Conservation (phyloP, 2,888 invertebrate genomes). For the Ophion ventricosus region DNA sequence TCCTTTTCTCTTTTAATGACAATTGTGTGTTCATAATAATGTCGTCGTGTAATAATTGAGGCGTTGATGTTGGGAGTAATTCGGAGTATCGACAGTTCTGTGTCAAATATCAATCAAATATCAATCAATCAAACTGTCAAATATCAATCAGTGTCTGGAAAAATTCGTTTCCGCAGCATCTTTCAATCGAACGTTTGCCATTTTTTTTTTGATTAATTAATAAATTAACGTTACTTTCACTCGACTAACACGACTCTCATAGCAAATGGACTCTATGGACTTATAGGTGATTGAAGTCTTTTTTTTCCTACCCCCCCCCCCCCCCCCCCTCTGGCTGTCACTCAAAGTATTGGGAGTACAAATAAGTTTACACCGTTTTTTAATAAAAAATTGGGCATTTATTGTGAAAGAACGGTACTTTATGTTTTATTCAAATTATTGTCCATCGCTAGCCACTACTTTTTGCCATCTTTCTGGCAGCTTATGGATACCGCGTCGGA, state of each 20-base stretch:
- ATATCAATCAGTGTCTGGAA: neutral
- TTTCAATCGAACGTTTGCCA: conserved; percentile 47
- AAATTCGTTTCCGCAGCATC: neutral
- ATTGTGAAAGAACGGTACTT: no score
- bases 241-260: conserved; percentile 69
- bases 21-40: no score
- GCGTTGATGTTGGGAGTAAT: neutral
- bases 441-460: no score
- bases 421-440: no score
- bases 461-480: no score
- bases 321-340: neutral
- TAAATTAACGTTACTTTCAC: conserved; percentile 62
- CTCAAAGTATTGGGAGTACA: neutral
- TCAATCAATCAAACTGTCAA: no score
- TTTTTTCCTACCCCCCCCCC: neutral
- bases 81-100: neutral
- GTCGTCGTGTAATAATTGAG: no score
- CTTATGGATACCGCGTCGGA: no score
- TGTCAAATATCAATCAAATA: neutral
- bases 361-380: no score
- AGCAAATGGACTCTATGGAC: conserved; percentile 14
- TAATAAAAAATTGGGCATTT: no score
- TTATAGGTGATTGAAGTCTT: conserved; percentile 11
- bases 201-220: conserved; percentile 43
- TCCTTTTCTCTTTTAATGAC: no score